phyloP scores from a whole-genome alignment of 1,140 invertebrate species.

The Drosophila setifemur region DNA sequence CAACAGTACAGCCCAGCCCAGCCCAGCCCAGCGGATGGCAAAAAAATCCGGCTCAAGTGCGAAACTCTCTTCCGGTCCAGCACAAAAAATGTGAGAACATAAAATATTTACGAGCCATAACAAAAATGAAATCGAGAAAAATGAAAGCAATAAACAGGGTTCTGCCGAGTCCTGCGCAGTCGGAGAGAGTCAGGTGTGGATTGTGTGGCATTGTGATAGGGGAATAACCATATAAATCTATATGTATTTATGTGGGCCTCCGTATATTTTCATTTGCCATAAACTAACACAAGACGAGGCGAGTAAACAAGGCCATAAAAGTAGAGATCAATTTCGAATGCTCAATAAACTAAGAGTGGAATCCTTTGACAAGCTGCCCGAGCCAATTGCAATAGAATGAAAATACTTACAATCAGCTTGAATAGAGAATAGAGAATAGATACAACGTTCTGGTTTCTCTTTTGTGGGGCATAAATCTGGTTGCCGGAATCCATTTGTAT shows the following conservation, averaged over 20 bases:
- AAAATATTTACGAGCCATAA: conserved; percentile 78
- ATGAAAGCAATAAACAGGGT: conserved; percentile 70
- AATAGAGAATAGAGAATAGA: neutral
- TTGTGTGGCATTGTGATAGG: conserved; percentile 28
- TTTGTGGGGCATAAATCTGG: conserved; percentile 21
- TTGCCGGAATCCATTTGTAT: conserved; percentile 18
- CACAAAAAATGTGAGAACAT: conserved; percentile 56
- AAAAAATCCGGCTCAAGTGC: neutral
- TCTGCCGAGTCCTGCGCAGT: conserved; percentile 23
- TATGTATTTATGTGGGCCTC: conserved; percentile 23
- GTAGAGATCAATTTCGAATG: conserved; percentile 74
- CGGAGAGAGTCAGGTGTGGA: conserved; percentile 32
- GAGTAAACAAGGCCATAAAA: conserved; percentile 70
- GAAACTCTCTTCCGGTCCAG: neutral
- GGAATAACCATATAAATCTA: conserved; percentile 51
- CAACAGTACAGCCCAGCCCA: too few relatives aligned
- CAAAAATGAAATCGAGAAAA: conserved; percentile 66
- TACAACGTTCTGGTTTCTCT: too few relatives aligned
- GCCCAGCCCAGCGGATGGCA: neutral
- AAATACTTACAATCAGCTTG: neutral
- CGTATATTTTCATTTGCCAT: conserved; percentile 49
- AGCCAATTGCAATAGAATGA: conserved; percentile 64
- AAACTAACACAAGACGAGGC: conserved; percentile 61
- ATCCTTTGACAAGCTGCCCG: conserved; percentile 44
- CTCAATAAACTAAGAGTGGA: conserved; percentile 68